Evolutionary conservation across 1,140 invertebrate genomes (phyloP), one percentile per base, ranked within the genome.

Genomic region (Elymnias hypermnestra): DNA sequence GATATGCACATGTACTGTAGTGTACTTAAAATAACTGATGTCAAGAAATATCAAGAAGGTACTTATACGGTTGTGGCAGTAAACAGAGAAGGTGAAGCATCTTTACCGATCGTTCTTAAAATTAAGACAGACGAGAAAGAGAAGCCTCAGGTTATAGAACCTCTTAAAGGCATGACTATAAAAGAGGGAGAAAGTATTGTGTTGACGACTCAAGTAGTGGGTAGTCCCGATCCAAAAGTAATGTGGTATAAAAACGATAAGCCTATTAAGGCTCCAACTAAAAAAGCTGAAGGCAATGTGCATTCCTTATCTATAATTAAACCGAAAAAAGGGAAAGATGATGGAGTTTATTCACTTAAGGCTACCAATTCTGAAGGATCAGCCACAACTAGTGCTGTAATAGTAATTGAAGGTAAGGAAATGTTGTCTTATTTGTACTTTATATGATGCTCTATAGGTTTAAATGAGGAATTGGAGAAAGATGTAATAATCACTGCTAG

Each of bases 1-100:
- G 94, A 97, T 61, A 94, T 96, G 89, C 94, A 97, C 59, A 96
- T 95, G 91, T 97, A 96, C 63, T 92, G 90, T 41, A 95, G 92
- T 54, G 90, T 92, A 8, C 82, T 97, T 4, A 93, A 92, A 66
- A 95, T 97, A 41, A 91, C 89, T 14, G 91, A 94, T 62, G 91
- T 94, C 0, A 88, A 90, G 48, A 94, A 93, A 54, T 83, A 76
- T 23, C 94, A 97, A 82, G 94, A 96, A 83, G 97, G 97, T 13
- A 90, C 88, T 7, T 98, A 97, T 72, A 94, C 95, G 63, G 92
- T 97, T 3, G 83, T 94, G 18, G 95, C 96, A 3, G 93, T 92
- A 38, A 98, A 97, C 72, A 89, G 94, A 55, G 95, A 97, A 83
- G 97, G 97, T 13, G 94, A 97, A 88, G 91, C 95, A 8, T 91